Conservation (phyloP, 2,797 vertebrate genomes). For the Chiroxiphia lanceolata region DNA sequence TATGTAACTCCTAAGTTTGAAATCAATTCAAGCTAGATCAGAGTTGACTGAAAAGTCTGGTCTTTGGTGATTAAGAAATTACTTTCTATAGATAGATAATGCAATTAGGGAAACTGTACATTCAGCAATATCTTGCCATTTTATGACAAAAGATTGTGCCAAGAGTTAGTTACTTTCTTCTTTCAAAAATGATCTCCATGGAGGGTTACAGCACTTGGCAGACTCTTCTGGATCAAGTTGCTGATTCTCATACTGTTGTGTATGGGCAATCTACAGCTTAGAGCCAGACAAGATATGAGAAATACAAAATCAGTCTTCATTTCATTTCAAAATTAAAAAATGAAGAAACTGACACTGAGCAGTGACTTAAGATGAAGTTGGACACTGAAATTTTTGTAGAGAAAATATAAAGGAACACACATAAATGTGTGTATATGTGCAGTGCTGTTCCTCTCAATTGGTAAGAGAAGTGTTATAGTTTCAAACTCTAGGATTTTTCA, state of each 20-base stretch:
- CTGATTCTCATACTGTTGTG: not conserved
- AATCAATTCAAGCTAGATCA: not conserved
- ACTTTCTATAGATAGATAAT: not conserved
- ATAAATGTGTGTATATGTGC: fast-evolving
- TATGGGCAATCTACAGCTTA: not conserved
- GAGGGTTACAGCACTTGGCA: not conserved
- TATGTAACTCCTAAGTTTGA: not conserved
- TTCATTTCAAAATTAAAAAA: not conserved
- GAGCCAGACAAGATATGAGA: not conserved
- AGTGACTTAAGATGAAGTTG: not conserved
- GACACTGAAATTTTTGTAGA: not conserved
- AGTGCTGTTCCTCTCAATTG: not conserved
- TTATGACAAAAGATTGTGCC: not conserved
- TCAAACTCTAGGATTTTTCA: not conserved
- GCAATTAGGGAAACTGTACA: not conserved
- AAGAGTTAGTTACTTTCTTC: not conserved
- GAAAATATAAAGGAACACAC: not conserved
- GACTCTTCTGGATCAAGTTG: not conserved
- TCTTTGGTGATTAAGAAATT: not conserved
- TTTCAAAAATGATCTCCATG: not conserved
- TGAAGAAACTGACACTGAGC: not conserved
- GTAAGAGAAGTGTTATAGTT: not conserved
- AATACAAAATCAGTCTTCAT: not conserved
- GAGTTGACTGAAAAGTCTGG: not conserved
- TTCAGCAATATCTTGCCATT: not conserved